These are phyloP conservation scores for Tanytarsus gracilentus DNA, from an alignment of 2,888 invertebrate species.

Conservation along the genomic window DNA sequence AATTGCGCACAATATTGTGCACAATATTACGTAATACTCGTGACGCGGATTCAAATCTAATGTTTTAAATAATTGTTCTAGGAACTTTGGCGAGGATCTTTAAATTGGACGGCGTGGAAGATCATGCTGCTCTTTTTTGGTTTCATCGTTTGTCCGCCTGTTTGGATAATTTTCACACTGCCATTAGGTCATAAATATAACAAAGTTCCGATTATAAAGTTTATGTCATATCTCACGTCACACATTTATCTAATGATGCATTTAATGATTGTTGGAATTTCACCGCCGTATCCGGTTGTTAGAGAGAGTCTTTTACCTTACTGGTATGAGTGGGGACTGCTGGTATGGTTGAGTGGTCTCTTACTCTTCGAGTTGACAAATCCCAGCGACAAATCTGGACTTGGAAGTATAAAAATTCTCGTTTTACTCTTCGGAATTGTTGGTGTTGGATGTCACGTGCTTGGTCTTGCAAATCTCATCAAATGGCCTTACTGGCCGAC, in stretches of 20 bases:
- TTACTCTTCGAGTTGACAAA: slow-evolving; percentile 94
- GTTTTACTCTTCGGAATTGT: slow-evolving; percentile 81
- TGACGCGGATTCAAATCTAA: no score
- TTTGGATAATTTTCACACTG: slow-evolving; percentile 92
- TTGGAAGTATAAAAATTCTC: slow-evolving; percentile 88
- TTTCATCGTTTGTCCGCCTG: slow-evolving; percentile 88
- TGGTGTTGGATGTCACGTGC: slow-evolving; percentile 80
- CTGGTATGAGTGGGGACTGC: slow-evolving; percentile 93
- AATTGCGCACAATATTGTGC: no score
- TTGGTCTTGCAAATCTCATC: slow-evolving; percentile 65
- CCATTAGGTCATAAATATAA: slow-evolving; percentile 92
- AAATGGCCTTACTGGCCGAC: slow-evolving; percentile 69
- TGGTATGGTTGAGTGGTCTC: slow-evolving; percentile 90
- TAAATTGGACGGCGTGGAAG: slow-evolving; percentile 94
- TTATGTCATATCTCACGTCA: slow-evolving; percentile 98
- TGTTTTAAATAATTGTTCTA: slow-evolving; percentile 41
- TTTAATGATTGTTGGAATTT: slow-evolving; percentile 80
- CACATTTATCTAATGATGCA: slow-evolving; percentile 96
- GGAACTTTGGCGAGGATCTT: slow-evolving; percentile 96
- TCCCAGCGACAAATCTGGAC: slow-evolving; percentile 93
- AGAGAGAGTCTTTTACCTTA: slow-evolving; percentile 72
- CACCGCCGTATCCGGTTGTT: slow-evolving; percentile 76
- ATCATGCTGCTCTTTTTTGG: slow-evolving; percentile 86
- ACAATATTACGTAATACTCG: no score
- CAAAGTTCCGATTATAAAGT: slow-evolving; percentile 98